Conservation (phyloP, 2,888 invertebrate species). For the Erannis defoliaria region DNA sequence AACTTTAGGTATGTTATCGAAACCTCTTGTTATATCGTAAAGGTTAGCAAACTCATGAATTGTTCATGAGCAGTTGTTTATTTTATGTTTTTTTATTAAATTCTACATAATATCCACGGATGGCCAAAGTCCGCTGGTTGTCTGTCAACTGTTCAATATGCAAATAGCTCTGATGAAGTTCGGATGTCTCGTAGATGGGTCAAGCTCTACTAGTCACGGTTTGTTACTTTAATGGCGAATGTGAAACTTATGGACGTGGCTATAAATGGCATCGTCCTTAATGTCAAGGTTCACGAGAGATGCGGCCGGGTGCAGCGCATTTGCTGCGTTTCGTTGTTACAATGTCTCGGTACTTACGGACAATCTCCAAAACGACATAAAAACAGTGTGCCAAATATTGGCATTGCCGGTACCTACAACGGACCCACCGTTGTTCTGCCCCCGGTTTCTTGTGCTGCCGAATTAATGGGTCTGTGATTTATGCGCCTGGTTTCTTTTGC, state of each 20-base stretch:
- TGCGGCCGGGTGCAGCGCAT: slow-evolving; percentile 22
- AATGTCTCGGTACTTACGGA: too few species aligned
- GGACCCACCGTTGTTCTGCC: too few species aligned
- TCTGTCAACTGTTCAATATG: neutral
- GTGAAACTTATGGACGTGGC: neutral
- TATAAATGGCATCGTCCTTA: slow-evolving; percentile 20
- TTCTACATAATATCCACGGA: neutral
- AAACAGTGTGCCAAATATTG: too few species aligned
- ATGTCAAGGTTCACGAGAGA: slow-evolving; percentile 43
- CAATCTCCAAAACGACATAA: too few species aligned
- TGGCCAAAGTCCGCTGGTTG: neutral
- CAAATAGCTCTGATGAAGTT: neutral
- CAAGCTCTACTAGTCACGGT: neutral
- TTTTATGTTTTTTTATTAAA: neutral
- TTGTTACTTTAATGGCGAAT: neutral
- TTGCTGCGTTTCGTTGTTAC: neutral
- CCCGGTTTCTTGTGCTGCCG: too few species aligned
- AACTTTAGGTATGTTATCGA: neutral
- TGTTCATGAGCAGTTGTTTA: neutral
- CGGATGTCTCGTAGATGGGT: neutral
- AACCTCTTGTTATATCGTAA: neutral
- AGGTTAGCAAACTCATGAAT: neutral
- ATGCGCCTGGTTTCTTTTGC: too few species aligned
- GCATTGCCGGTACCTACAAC: too few species aligned
- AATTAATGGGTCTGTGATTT: too few species aligned